Evolutionary conservation across 2,888 invertebrate species (phyloP), one percentile per base, ranked within the genome.

Genomic region (Oscheius myriophilus): DNA sequence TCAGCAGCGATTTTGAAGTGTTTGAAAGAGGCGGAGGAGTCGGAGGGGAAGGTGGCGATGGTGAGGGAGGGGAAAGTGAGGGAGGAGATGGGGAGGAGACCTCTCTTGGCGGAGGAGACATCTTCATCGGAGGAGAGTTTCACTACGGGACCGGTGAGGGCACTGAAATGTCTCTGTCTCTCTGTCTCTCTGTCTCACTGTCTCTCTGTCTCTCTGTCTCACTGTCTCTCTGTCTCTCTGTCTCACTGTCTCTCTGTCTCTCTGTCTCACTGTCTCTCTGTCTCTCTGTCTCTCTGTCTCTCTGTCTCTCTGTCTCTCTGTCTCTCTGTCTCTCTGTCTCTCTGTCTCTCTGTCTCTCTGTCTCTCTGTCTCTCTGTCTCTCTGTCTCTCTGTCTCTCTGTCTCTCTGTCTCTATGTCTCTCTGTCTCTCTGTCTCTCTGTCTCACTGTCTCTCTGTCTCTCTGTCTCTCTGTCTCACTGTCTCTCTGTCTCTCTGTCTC

Each of bases 1-100:
- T 76, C 74, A 9, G 83, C 82, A 0, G 78, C 75, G 46, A 79
- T 82, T 63, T 73, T 62, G 52, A 74, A 85, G 42, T 79, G 75
- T 55, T 73, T 72, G 62, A 76, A 81, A 6, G 63, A 46, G 12
- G 72, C 53, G 23, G 68, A 70, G 2, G 69, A 72, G 2, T 73
- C 67, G 4, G 67, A 58, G 21, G 70, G 69, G 62, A 84, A 84
- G 0, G 78, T 65, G 7, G 80, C 84, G 12, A 84, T 68, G 18
- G 84, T 83, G 11, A 83, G 71, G n/a, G 82, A 72, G 9, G 67
- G 57, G 18, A 49, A 61, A n/a, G 16, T 1, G 41, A 18, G 7
- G n/a, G 7, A 6, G 25, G 23, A 7, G 42, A 25, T 0, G 11
- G 52, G 2, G 11, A 21, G 45, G n/a, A 58, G 54, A 18, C 59